Base-by-base conservation (phyloP, 2,113 vertebrate species). In the Halichoeres trimaculatus region DNA sequence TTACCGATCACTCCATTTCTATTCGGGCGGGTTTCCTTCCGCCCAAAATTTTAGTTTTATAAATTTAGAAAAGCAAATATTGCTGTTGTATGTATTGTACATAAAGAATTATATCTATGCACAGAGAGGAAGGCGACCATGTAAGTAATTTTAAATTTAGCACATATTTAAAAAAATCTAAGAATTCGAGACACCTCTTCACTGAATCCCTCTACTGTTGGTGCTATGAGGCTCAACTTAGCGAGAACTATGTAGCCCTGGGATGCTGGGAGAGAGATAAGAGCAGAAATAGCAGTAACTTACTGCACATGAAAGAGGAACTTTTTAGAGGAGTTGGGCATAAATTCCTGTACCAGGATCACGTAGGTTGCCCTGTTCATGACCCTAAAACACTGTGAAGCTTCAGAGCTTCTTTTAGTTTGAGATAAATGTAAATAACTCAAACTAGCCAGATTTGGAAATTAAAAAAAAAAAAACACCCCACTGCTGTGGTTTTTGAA, bases 1-100 rank as follows among this genome's bases (percentile, higher is more conserved):
- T 23, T 67, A 85, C 35, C 1, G n/a, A 60, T 70, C 43, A 30
- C 53, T 22, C 45, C n/a, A 66, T 79, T 73, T 67, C 23, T 52
- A 61, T 68, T 19, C 30, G 67, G 30, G 17, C 57, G 71, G 34
- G 24, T 34, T 53, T 24, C 30, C 36, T 6, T 34, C 58, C 3
- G 3, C 43, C 8, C 20, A 35, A 34, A 11, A 14, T 20, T 43
- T 67, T 75, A 85, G 78, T 75, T 87, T 84, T 64, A 55, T 80
- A 80, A 76, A 74, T 30, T 9, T 7, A 35, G 50, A 53, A 59
- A 67, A 38, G 30, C 41, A 47, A 54, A 17, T 60, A 70, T 76
- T 69, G 11, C 53, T 73, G 12, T 10, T 85, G 87, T 87, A 80
- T 85, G 68, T 88, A 82, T 78, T 91, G 81, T 89, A 82, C 45